These are phyloP conservation scores for Allochrocebus solatus DNA, from an alignment of 2,797 vertebrate species.

Conservation along the genomic window DNA sequence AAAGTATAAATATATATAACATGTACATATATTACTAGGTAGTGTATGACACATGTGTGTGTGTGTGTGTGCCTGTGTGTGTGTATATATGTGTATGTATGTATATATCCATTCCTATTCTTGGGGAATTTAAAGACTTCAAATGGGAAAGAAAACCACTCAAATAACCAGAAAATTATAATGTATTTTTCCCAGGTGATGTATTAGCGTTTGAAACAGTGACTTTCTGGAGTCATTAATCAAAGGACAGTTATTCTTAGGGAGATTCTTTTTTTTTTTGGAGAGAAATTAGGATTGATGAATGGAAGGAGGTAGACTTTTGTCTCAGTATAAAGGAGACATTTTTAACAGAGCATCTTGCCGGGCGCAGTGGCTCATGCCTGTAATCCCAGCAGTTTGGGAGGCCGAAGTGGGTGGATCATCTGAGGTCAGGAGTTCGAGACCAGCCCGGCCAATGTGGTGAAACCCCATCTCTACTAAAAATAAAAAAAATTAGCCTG, in stretches of 20 bases:
- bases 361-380: neutral
- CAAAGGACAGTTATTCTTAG: neutral
- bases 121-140: slow-evolving; percentile 6
- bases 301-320: neutral
- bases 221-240: neutral
- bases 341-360: neutral
- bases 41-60: neutral
- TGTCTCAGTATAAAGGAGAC: neutral
- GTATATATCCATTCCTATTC: neutral
- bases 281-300: neutral
- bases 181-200: neutral
- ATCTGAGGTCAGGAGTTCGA: neutral
- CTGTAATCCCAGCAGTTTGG: neutral
- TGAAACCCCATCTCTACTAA: neutral
- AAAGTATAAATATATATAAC: neutral
- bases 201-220: slow-evolving; percentile 12
- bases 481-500: neutral
- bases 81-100: neutral
- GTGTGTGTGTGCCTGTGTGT: neutral
- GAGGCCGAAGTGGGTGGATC: neutral
- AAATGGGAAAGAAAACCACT: slow-evolving; percentile 4
- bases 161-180: neutral
- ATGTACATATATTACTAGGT: neutral
- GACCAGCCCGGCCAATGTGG: neutral
- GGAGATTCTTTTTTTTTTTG: neutral